Evolutionary conservation across 2,888 invertebrate genomes (phyloP), one percentile per base, ranked within the genome.

Genomic region (Synanthedon formicaeformis): DNA sequence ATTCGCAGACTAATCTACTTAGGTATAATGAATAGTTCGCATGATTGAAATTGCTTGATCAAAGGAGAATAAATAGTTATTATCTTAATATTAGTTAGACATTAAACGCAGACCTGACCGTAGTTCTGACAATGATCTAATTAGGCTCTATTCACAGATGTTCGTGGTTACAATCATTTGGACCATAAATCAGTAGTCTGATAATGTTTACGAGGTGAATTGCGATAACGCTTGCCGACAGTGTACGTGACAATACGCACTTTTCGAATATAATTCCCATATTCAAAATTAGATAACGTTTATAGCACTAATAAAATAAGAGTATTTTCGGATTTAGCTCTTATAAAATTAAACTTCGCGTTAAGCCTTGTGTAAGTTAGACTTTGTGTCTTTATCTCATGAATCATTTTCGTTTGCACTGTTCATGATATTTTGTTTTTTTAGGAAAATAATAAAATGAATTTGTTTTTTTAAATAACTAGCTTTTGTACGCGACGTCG

Each of bases 121-220:
- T n/a, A 41, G 59, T 63, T 65, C 64, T 61, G 58, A 65, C 62
- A 62, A 61, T 61, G 59, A 56, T 53, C 58, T 68, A 67, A 69
- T 67, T 71, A 69, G 62, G 61, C 58, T 62, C 58, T 55, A 60
- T 63, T 59, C 63, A 64, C 65, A 63, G 59, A 55, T 59, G 60
- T n/a, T 16, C 45, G 45, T 14, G 45, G 67, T 66, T 63, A 63
- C 61, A 66, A 67, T 66, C 68, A 66, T 61, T 60, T 53, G 49
- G 54, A 57, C 61, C 58, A 67, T 73, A 72, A 71, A 73, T 71
- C 71, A 71, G 60, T 51, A 51, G 50, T 53, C 55, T 70, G 71
- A 71, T 70, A 71, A 65, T 63, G 64, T 63, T 65, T 64, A 62
- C 59, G 55, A 56, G 50, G 48, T 51, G 48, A 55, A 55, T 41